These are phyloP conservation scores for Anarhynchus alexandrinus DNA, from an alignment of 2,113 vertebrate species.

Conservation along the genomic window DNA sequence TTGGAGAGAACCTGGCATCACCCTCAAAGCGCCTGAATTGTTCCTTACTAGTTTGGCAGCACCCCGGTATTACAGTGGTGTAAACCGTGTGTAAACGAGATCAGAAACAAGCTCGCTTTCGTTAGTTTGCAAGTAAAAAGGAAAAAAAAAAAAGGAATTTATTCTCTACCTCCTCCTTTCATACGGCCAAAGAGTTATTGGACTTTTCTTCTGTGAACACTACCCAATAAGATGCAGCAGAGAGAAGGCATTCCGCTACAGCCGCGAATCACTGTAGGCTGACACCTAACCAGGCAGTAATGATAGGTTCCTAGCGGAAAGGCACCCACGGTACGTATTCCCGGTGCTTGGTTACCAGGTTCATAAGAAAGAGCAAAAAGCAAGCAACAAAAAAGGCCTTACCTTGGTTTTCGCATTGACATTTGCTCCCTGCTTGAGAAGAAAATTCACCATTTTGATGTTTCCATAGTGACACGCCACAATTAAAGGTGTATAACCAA, in stretches of 20 bases:
- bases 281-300: neutral
- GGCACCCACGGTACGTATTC: neutral
- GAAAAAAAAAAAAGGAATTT: neutral
- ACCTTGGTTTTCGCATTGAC: conserved; percentile 96
- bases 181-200: neutral
- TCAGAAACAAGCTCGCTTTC: neutral
- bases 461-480: conserved; percentile 98
- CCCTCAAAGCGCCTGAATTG: neutral
- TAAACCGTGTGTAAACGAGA: neutral
- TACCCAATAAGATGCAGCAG: neutral
- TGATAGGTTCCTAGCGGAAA: neutral
- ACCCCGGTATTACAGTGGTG: neutral
- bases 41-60: neutral
- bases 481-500: conserved; percentile 95
- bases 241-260: neutral
- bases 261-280: accelerated
- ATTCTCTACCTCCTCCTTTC: neutral
- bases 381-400: conserved; percentile 29
- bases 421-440: conserved; percentile 90
- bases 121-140: neutral
- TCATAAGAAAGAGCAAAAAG: neutral
- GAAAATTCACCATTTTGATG: conserved; percentile 96
- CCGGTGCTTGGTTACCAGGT: neutral
- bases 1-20: neutral
- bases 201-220: neutral